Evolutionary conservation across 2,888 invertebrate species (phyloP).

Genomic region (Melipona beecheii): DNA sequence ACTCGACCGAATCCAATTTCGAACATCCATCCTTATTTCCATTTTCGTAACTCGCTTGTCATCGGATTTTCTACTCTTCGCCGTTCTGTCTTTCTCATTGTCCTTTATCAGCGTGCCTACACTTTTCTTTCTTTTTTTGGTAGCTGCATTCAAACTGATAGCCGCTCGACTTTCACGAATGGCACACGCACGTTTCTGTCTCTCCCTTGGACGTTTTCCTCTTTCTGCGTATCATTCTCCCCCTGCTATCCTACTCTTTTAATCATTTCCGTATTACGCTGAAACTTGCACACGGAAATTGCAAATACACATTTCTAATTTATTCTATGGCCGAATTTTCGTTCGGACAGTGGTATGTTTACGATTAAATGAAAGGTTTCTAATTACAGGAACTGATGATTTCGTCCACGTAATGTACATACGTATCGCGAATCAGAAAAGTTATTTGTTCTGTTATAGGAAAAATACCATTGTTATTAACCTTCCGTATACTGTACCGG

Average conservation of each 20-base stretch:
- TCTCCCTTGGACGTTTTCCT: background rate
- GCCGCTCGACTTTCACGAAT: slow-evolving; percentile 62
- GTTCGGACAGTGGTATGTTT: slow-evolving; percentile 41
- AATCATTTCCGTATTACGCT: background rate
- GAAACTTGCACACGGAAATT: background rate
- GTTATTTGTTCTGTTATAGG: no score
- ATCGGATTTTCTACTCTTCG: slow-evolving; percentile 22
- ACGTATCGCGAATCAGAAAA: no score
- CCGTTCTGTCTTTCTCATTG: slow-evolving; percentile 13
- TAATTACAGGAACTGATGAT: slow-evolving; percentile 34
- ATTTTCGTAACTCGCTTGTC: background rate
- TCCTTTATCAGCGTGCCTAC: slow-evolving; percentile 41
- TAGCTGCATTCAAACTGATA: slow-evolving; percentile 47
- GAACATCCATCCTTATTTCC: slow-evolving; percentile 1
- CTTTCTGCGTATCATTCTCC: background rate
- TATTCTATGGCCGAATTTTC: slow-evolving; percentile 21
- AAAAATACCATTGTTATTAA: no score
- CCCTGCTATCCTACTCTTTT: background rate
- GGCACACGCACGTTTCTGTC: slow-evolving; percentile 46
- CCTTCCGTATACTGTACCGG: no score
- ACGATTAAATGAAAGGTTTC: slow-evolving; percentile 47
- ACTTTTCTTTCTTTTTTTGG: slow-evolving; percentile 21
- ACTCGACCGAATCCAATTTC: background rate
- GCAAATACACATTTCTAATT: slow-evolving; percentile 53
- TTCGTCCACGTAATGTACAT: background rate